phyloP scores from a whole-genome alignment of 2,113 vertebrate genomes.

The Arothron firmamentum region DNA sequence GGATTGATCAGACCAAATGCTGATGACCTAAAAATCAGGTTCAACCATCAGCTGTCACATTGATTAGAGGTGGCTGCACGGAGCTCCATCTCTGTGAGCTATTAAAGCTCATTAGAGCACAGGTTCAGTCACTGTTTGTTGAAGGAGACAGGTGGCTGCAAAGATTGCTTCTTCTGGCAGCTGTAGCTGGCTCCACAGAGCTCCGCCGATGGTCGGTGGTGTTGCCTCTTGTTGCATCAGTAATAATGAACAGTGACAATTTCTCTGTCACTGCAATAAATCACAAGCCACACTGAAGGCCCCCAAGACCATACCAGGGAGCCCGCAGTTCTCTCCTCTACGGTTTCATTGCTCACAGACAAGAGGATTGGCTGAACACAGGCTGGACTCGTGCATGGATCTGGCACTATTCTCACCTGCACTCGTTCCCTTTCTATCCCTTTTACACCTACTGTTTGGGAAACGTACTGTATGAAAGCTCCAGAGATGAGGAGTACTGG shows the following conservation, averaged over 20 bases:
- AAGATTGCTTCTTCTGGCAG: constrained; percentile 70
- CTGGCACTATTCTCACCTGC: constrained; percentile 18
- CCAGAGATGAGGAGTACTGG: constrained; percentile 47
- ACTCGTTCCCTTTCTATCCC: neutral
- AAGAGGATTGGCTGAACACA: constrained; percentile 13
- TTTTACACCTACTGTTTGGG: constrained; percentile 30
- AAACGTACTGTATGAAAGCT: constrained; percentile 38
- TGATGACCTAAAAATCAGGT: neutral
- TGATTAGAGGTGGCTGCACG: constrained; percentile 18
- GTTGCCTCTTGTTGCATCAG: constrained; percentile 68
- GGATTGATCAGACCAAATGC: no score
- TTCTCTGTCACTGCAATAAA: constrained; percentile 62
- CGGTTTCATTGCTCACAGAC: constrained; percentile 40
- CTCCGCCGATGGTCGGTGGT: constrained; percentile 61
- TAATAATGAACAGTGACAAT: constrained; percentile 74
- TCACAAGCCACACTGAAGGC: constrained; percentile 55
- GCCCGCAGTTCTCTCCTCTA: constrained; percentile 37
- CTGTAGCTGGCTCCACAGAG: constrained; percentile 56
- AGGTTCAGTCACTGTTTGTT: constrained; percentile 40
- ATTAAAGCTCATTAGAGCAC: constrained; percentile 49
- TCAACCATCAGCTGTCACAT: neutral
- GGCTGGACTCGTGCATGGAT: constrained; percentile 40
- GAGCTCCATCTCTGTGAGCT: constrained; percentile 41
- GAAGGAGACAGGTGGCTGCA: constrained; percentile 66
- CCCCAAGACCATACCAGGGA: constrained; percentile 41